Conservation (phyloP, 2,888 invertebrate species). For the Trachelus iudaicus region DNA sequence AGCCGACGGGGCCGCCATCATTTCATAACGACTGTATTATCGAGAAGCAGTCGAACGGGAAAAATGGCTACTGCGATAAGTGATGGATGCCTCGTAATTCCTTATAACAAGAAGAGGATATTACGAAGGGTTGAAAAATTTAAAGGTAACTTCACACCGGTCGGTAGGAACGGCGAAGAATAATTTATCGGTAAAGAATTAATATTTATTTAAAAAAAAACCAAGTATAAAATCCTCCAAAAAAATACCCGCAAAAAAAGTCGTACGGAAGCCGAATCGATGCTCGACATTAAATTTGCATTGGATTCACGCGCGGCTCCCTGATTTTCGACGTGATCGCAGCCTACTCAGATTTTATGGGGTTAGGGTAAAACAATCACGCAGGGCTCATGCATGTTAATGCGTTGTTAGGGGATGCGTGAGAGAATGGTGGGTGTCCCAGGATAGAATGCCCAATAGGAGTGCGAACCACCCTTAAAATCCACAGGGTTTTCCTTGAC, state of each 20-base stretch:
- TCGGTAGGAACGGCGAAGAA: too few relatives aligned
- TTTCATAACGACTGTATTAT: slow-evolving; percentile 54
- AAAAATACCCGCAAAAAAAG: background rate
- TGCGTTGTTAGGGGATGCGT: slow-evolving; percentile 61
- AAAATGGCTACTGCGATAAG: slow-evolving; percentile 15
- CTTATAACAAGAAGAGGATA: too few relatives aligned
- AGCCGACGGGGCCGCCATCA: slow-evolving; percentile 31
- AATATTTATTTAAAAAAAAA: too few relatives aligned
- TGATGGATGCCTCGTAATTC: slow-evolving; percentile 14
- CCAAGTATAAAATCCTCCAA: too few relatives aligned
- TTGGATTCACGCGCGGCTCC: slow-evolving; percentile 39
- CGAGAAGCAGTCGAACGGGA: slow-evolving; percentile 29
- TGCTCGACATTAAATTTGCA: slow-evolving; percentile 57
- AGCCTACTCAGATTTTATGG: slow-evolving; percentile 52
- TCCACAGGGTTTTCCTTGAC: slow-evolving; percentile 46
- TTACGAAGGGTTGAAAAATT: too few relatives aligned
- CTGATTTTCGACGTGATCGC: slow-evolving; percentile 35
- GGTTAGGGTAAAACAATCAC: slow-evolving; percentile 64
- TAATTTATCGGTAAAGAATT: too few relatives aligned
- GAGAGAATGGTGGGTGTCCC: slow-evolving; percentile 17
- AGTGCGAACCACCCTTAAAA: slow-evolving; percentile 48
- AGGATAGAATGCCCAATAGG: slow-evolving; percentile 61
- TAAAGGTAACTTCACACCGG: too few relatives aligned
- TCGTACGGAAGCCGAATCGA: slow-evolving; percentile 26
- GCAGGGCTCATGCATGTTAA: slow-evolving; percentile 66